A percentile compares a stretch with the other conserved stretches of the same genome.
Evolutionary conservation across 2,797 vertebrate genomes (phyloP).

Genomic region (Heliangelus exortis): DNA sequence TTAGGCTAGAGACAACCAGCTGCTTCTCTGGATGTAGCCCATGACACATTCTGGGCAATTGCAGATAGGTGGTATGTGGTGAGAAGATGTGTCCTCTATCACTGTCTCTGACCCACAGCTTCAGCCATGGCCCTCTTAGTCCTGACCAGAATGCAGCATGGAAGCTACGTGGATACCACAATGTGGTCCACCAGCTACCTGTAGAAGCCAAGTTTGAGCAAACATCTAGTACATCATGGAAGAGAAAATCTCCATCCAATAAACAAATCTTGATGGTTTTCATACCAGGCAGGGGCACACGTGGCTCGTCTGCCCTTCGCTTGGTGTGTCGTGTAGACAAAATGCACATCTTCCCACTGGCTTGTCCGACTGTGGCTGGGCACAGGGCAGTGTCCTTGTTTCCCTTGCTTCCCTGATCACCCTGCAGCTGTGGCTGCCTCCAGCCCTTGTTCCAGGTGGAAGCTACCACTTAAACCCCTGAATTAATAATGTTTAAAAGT

Average conservation of each 20-base stretch:
- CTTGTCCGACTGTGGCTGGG: background rate
- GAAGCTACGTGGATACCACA: background rate
- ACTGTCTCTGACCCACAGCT: background rate
- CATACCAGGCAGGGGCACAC: background rate
- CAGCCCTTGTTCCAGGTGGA: constrained; percentile 6
- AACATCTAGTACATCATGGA: background rate
- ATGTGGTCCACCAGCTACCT: fast-evolving
- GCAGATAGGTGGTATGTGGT: background rate
- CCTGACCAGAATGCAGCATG: background rate
- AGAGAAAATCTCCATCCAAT: background rate
- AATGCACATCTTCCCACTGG: background rate
- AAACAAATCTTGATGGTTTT: background rate
- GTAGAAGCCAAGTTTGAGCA: background rate
- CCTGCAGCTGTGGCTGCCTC: fast-evolving
- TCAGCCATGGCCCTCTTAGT: background rate
- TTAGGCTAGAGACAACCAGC: background rate
- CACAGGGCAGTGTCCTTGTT: background rate
- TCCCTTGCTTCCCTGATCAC: background rate
- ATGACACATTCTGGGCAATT: fast-evolving
- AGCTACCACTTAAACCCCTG: background rate
- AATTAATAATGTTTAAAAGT: background rate
- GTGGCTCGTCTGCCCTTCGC: background rate
- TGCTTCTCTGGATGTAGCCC: background rate
- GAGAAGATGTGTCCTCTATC: background rate
- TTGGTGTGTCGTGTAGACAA: background rate